These are phyloP conservation scores for Ophraella communa DNA, from an alignment of 2,888 invertebrate genomes.

Conservation along the genomic window DNA sequence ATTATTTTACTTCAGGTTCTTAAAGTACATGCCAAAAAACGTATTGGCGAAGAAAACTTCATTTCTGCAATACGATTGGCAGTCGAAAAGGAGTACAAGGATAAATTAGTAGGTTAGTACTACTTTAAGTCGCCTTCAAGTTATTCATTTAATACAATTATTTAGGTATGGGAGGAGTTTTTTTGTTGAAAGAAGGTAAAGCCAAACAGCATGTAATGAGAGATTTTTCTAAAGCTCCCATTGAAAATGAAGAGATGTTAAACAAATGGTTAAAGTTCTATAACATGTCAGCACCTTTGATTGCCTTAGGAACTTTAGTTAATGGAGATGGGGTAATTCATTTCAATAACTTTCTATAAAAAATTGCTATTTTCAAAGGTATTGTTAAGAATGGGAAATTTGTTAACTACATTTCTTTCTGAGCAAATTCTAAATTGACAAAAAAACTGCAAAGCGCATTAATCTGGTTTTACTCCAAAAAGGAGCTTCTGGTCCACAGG, in stretches of 20 bases:
- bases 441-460: too few relatives aligned
- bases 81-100: slow-evolving; percentile 70
- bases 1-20: slow-evolving; percentile 64
- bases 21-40: slow-evolving; percentile 75
- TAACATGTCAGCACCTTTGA: slow-evolving; percentile 87
- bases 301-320: slow-evolving; percentile 86
- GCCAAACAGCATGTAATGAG: slow-evolving; percentile 96
- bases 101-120: slow-evolving; percentile 72
- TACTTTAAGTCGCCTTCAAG: background rate
- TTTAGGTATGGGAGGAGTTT: slow-evolving; percentile 86
- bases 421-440: too few relatives aligned
- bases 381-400: too few relatives aligned
- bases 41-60: slow-evolving; percentile 78
- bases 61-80: slow-evolving; percentile 79
- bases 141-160: too few relatives aligned
- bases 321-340: slow-evolving; percentile 76
- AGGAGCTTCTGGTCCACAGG: too few relatives aligned
- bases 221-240: slow-evolving; percentile 80
- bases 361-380: too few relatives aligned
- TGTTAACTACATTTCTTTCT: too few relatives aligned
- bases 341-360: too few relatives aligned
- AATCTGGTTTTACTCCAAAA: too few relatives aligned
- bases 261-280: slow-evolving; percentile 91
- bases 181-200: slow-evolving; percentile 81
- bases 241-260: slow-evolving; percentile 75